Evolutionary conservation across 2,888 invertebrate species (phyloP).

Genomic region (Belgica antarctica): DNA sequence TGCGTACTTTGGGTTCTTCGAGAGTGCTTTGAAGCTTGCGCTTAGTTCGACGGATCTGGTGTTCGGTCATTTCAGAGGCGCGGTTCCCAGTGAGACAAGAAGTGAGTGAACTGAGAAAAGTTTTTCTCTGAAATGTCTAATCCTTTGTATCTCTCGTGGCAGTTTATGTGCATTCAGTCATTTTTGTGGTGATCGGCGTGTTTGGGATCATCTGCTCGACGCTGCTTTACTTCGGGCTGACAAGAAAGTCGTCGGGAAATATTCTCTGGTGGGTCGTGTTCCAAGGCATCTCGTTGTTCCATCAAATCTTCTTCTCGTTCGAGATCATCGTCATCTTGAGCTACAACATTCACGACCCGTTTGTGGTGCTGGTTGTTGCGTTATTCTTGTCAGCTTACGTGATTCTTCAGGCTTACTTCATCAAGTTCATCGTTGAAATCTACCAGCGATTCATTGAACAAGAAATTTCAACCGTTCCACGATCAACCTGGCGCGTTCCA

Average conservation of each 20-base stretch:
- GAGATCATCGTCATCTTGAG: not conserved
- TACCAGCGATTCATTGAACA: constrained; percentile 3
- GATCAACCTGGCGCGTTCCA: constrained; percentile 5
- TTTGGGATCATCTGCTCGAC: constrained; percentile 4
- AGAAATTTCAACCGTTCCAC: constrained; percentile 7
- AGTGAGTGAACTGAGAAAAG: not conserved
- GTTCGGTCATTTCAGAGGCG: not conserved
- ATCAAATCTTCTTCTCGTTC: constrained; percentile 18
- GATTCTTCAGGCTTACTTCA: not conserved
- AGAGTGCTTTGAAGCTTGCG: not conserved
- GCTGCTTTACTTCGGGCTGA: not conserved
- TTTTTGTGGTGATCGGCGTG: not conserved
- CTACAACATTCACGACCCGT: not conserved
- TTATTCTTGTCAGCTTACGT: not conserved
- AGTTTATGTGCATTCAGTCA: not conserved
- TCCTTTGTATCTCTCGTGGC: not conserved
- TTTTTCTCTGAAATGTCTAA: not conserved
- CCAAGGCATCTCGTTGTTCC: constrained; percentile 22
- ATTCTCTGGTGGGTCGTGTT: constrained; percentile 17
- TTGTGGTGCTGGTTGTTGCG: not conserved
- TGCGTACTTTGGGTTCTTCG: not conserved
- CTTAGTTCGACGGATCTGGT: not conserved
- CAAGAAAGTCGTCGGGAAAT: not conserved
- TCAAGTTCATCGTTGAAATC: not conserved
- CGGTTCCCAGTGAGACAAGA: not conserved